Conservation (phyloP, 2,797 vertebrate species). For the Myotis vivesi region DNA sequence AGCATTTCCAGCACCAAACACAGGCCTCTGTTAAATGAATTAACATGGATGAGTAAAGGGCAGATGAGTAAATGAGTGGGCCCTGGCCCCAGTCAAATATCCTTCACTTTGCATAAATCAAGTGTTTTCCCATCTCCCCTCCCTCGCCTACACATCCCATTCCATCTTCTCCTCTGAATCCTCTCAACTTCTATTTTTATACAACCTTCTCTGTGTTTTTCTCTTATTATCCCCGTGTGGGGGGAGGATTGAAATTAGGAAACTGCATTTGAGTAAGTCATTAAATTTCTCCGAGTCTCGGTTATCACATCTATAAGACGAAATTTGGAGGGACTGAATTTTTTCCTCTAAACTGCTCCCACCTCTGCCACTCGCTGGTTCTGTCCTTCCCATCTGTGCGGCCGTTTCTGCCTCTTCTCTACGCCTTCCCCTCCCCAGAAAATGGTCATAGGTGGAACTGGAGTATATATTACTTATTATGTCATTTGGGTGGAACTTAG, state of each 20-base stretch:
- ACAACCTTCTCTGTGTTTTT: not conserved
- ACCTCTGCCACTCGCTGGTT: not conserved
- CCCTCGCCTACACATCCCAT: not conserved
- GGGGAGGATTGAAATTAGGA: not conserved
- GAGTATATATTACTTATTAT: not conserved
- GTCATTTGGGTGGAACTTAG: not conserved
- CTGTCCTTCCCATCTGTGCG: not conserved
- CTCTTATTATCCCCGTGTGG: not conserved
- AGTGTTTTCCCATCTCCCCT: not conserved
- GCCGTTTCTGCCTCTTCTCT: not conserved
- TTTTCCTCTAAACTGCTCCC: not conserved
- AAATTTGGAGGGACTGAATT: not conserved
- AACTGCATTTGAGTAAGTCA: not conserved
- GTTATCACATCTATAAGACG: not conserved
- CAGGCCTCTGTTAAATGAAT: not conserved
- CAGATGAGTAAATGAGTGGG: not conserved
- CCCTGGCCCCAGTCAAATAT: too few species aligned
- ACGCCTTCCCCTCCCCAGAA: not conserved
- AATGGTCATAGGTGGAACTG: not conserved
- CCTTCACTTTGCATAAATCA: not conserved
- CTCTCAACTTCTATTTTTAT: not conserved
- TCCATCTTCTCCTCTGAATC: not conserved
- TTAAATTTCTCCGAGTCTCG: not conserved
- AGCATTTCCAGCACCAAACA: not conserved
- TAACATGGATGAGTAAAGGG: not conserved